Evolutionary conservation across 2,888 invertebrate genomes (phyloP).

Genomic region (Malthinus flaveolus): DNA sequence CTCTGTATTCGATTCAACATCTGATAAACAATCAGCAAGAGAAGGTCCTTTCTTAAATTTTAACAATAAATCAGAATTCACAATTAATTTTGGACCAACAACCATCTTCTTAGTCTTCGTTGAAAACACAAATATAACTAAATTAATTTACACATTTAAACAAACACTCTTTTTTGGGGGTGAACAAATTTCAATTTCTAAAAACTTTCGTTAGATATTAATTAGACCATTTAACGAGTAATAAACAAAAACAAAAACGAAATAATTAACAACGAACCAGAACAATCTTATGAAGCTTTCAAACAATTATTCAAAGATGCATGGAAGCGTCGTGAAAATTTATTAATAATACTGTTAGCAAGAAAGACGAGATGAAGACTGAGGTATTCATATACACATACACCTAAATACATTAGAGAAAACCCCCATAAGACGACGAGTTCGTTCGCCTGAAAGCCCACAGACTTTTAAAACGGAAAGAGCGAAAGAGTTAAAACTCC

Average conservation of each 20-base stretch:
- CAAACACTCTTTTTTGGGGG: not conserved
- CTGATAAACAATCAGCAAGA: constrained; percentile 48
- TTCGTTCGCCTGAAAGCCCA: constrained; percentile 45
- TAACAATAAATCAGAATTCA: constrained; percentile 32
- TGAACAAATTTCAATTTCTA: not conserved
- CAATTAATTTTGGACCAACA: constrained; percentile 13
- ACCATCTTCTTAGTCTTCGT: constrained; percentile 24
- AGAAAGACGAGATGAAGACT: constrained; percentile 25
- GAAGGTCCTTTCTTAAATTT: constrained; percentile 41
- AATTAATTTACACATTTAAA: not conserved
- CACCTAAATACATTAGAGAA: constrained; percentile 26
- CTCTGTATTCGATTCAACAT: constrained; percentile 39
- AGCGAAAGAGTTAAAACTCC: not conserved
- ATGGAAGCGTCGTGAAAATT: no score
- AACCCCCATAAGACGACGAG: constrained; percentile 32
- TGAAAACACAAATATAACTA: not conserved
- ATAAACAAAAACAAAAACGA: no score
- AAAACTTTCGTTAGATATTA: not conserved
- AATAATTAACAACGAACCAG: no score
- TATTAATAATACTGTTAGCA: constrained; percentile 1
- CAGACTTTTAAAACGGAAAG: constrained; percentile 19
- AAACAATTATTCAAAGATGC: no score
- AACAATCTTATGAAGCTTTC: no score
- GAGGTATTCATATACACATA: constrained; percentile 17
- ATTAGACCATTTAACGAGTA: no score